Conservation (phyloP, 2,888 invertebrate genomes). For the Pandemis cinnamomeana region DNA sequence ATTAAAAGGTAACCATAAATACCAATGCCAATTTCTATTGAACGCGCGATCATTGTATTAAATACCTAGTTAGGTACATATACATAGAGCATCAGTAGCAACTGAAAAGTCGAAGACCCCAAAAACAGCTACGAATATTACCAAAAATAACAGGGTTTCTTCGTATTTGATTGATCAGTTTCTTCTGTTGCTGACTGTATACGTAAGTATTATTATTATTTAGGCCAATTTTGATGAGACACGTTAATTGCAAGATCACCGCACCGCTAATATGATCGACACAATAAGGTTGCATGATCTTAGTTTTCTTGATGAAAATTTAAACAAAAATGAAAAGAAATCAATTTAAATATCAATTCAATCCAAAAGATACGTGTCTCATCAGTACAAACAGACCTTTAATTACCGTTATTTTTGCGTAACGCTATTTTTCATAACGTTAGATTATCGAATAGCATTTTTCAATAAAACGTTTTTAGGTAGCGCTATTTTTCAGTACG, state of each 20-base stretch:
- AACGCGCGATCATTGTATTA: slow-evolving; percentile 1
- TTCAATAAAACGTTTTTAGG: too few species aligned
- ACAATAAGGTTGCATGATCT: neutral
- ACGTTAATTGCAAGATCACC: neutral
- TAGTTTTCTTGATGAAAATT: neutral
- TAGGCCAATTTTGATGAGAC: neutral
- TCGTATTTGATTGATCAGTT: neutral
- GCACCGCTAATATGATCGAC: neutral
- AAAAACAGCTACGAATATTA: neutral
- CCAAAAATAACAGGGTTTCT: neutral
- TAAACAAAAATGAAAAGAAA: neutral
- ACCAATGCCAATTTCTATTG: neutral
- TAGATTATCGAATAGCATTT: too few species aligned
- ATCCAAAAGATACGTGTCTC: neutral
- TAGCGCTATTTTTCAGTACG: too few species aligned
- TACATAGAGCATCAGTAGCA: neutral
- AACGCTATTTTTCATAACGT: too few species aligned
- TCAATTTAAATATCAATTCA: neutral
- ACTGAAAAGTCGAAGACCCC: neutral
- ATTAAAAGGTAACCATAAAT: too few species aligned
- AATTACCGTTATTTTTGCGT: too few species aligned
- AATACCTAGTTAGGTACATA: neutral
- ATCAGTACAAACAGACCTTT: too few species aligned
- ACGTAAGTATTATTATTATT: neutral
- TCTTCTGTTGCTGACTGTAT: neutral